These are phyloP conservation scores for Melieria omissa DNA, from an alignment of 2,888 invertebrate genomes.

Conservation along the genomic window DNA sequence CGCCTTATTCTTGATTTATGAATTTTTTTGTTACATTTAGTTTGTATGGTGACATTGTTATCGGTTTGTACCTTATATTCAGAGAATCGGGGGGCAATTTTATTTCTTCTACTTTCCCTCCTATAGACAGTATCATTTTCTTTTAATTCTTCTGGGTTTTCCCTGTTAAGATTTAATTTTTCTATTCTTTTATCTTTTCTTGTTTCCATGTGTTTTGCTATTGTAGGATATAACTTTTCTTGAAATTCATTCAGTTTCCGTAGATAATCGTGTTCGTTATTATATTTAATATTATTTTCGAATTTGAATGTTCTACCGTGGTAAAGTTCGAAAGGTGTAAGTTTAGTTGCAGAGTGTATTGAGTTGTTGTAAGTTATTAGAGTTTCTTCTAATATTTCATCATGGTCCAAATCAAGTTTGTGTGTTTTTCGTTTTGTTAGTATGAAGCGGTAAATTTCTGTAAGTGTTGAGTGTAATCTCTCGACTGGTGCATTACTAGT, in stretches of 20 bases:
- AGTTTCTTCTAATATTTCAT: slow-evolving; percentile 20
- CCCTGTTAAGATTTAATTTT: slow-evolving; percentile 33
- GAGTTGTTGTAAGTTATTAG: slow-evolving; percentile 6
- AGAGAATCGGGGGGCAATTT: slow-evolving; percentile 38
- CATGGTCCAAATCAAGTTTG: slow-evolving; percentile 13
- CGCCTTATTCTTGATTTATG: slow-evolving; percentile 4
- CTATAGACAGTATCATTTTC: slow-evolving; percentile 32
- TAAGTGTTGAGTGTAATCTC: slow-evolving; percentile 26
- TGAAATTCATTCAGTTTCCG: slow-evolving; percentile 8
- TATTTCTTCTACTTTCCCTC: slow-evolving; percentile 43
- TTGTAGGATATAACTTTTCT: neutral
- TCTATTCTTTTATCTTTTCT: slow-evolving; percentile 10
- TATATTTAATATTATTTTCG: neutral
- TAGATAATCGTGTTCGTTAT: slow-evolving; percentile 6
- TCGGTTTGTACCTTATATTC: slow-evolving; percentile 33
- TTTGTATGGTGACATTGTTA: neutral
- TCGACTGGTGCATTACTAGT: slow-evolving; percentile 38
- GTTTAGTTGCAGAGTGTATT: slow-evolving; percentile 7
- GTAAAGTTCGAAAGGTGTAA: slow-evolving; percentile 7
- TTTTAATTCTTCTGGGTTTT: slow-evolving; percentile 23
- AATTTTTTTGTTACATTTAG: slow-evolving; percentile 6
- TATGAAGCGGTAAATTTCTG: neutral
- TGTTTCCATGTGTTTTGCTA: slow-evolving; percentile 18
- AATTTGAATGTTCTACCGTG: neutral
- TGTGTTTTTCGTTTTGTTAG: slow-evolving; percentile 22